Conservation (phyloP, 2,888 invertebrate species). For the Conus canariensis region DNA sequence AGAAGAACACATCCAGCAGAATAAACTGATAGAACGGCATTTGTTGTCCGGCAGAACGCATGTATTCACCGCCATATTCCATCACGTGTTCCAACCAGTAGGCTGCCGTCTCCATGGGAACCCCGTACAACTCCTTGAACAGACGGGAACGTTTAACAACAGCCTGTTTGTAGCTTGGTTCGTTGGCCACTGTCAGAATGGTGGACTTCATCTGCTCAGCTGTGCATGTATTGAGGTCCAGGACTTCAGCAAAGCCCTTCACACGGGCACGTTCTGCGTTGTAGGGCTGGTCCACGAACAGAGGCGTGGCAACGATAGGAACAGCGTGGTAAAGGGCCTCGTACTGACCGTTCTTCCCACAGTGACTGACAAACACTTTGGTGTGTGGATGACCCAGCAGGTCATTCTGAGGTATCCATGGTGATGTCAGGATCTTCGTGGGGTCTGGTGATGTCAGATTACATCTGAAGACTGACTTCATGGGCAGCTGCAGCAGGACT, state of each 20-base stretch:
- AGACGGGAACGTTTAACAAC: constrained; percentile 39
- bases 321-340: constrained; percentile 63
- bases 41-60: constrained; percentile 53
- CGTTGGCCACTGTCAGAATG: constrained; percentile 12
- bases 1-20: constrained; percentile 53
- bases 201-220: neutral
- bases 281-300: constrained; percentile 51
- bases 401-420: constrained; percentile 63
- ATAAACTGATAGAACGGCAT: constrained; percentile 59
- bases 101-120: constrained; percentile 53
- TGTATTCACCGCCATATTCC: constrained; percentile 57
- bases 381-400: constrained; percentile 57
- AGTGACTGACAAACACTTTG: constrained; percentile 61
- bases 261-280: constrained; percentile 49
- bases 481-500: constrained; percentile 27
- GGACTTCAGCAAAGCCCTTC: constrained; percentile 40
- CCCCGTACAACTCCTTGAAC: constrained; percentile 31
- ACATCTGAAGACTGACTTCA: constrained; percentile 46
- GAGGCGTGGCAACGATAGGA: constrained; percentile 59
- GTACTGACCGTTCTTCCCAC: constrained; percentile 60
- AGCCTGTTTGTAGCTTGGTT: constrained; percentile 20
- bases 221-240: constrained; percentile 11
- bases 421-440: constrained; percentile 49
- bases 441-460: constrained; percentile 42
- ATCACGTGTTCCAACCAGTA: constrained; percentile 66